These are phyloP conservation scores for Montipora capitata DNA, from an alignment of 92 coral and sea anemone species.

Conservation along the genomic window DNA sequence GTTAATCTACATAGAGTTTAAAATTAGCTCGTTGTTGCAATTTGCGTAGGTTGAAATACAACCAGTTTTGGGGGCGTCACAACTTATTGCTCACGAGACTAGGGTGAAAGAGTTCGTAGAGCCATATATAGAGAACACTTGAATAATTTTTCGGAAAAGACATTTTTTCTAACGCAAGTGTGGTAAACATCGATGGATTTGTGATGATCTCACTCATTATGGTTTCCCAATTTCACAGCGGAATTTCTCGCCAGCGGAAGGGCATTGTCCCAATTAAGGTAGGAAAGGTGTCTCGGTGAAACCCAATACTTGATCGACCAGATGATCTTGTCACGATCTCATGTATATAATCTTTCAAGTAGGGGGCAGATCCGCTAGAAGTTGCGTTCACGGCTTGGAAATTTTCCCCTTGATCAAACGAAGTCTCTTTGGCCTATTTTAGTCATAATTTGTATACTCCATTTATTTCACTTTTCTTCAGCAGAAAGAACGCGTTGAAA, in stretches of 20 bases:
- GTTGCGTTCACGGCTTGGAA: not conserved
- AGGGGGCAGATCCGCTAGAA: conserved; percentile 35
- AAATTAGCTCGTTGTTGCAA: too few species aligned
- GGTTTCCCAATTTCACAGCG: not conserved
- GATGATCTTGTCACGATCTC: not conserved
- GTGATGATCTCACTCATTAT: not conserved
- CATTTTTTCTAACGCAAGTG: not conserved
- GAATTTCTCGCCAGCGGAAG: conserved; percentile 16
- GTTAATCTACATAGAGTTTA: too few species aligned
- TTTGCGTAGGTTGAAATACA: not conserved
- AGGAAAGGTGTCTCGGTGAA: not conserved
- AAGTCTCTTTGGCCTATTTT: not conserved
- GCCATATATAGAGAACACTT: conserved; percentile 13
- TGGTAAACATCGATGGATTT: not conserved
- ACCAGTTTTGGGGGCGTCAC: conserved; percentile 12
- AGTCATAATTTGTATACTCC: not conserved
- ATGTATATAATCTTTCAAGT: conserved; percentile 6
- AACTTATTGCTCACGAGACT: conserved; percentile 41
- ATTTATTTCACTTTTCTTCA: not conserved
- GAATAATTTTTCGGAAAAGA: not conserved
- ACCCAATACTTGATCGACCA: not conserved
- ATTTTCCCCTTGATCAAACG: not conserved
- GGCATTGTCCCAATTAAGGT: conserved; percentile 10
- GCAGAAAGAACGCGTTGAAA: not conserved
- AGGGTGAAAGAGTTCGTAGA: not conserved